phyloP scores from a whole-genome alignment of 2,113 vertebrate genomes.

The Thunnus thynnus region DNA sequence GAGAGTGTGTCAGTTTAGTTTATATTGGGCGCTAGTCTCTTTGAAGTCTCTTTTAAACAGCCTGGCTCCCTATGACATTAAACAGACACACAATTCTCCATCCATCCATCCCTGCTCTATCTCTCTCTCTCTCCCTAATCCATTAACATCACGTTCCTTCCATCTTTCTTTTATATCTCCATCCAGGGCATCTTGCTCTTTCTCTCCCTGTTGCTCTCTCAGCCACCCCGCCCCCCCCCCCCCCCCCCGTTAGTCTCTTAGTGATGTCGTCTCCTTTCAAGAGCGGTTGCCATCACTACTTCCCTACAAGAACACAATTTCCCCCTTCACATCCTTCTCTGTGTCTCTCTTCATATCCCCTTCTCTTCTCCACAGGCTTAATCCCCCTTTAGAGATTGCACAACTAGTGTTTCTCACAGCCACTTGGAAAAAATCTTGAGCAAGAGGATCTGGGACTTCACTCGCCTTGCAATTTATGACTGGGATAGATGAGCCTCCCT shows the following conservation, averaged over 20 bases:
- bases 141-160: slow-evolving; percentile 66
- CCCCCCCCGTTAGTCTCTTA: slow-evolving; percentile 35
- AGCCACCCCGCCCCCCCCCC: slow-evolving; percentile 22
- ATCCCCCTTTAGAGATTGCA: slow-evolving; percentile 78
- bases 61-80: slow-evolving; percentile 49
- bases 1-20: slow-evolving; percentile 64
- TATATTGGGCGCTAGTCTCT: slow-evolving; percentile 57
- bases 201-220: slow-evolving; percentile 8
- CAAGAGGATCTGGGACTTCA: slow-evolving; percentile 49
- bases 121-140: slow-evolving; percentile 34
- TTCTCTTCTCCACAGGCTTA: slow-evolving; percentile 67
- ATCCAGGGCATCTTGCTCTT: slow-evolving; percentile 47
- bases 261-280: slow-evolving; percentile 74
- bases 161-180: slow-evolving; percentile 55
- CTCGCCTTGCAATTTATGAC: slow-evolving; percentile 57
- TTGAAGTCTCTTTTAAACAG: slow-evolving; percentile 72
- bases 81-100: slow-evolving; percentile 56
- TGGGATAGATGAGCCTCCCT: slow-evolving; percentile 47
- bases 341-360: slow-evolving; percentile 62
- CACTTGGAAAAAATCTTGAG: slow-evolving; percentile 51
- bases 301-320: slow-evolving; percentile 75
- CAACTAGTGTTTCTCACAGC: slow-evolving; percentile 69
- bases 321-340: slow-evolving; percentile 71
- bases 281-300: slow-evolving; percentile 79
- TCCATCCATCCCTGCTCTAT: background rate